Evolutionary conservation across 2,113 vertebrate species (phyloP).

Genomic region (Apus apus): DNA sequence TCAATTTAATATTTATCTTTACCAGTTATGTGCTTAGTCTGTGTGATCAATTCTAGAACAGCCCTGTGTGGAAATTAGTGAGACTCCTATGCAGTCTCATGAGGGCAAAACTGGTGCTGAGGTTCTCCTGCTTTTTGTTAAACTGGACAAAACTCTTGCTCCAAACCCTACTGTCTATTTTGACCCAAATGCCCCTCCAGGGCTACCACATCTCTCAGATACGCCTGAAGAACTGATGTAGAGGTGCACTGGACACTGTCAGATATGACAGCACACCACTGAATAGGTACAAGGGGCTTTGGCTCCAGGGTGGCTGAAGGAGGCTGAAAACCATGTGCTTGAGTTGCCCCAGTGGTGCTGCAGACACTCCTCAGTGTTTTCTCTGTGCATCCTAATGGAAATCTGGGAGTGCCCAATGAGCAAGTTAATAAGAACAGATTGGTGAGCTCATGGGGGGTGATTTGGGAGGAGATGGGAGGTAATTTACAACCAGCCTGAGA

Average conservation of each 20-base stretch:
- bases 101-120: neutral
- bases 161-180: neutral
- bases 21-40: neutral
- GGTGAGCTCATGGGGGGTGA: neutral
- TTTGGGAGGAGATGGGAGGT: accelerated
- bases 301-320: neutral
- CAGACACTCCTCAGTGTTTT: accelerated
- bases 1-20: neutral
- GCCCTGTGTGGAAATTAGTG: neutral
- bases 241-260: neutral
- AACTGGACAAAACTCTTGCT: neutral
- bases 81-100: neutral
- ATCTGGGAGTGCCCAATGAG: neutral
- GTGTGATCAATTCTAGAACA: neutral
- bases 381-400: neutral
- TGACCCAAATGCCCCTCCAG: neutral
- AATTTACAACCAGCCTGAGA: neutral
- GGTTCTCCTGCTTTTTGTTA: neutral
- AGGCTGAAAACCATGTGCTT: neutral
- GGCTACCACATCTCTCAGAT: neutral
- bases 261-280: neutral
- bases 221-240: neutral
- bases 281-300: neutral
- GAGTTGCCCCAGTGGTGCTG: neutral
- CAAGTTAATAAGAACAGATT: neutral